Evolutionary conservation across 2,888 invertebrate genomes (phyloP).

Genomic region (Hoplodrina ambigua): DNA sequence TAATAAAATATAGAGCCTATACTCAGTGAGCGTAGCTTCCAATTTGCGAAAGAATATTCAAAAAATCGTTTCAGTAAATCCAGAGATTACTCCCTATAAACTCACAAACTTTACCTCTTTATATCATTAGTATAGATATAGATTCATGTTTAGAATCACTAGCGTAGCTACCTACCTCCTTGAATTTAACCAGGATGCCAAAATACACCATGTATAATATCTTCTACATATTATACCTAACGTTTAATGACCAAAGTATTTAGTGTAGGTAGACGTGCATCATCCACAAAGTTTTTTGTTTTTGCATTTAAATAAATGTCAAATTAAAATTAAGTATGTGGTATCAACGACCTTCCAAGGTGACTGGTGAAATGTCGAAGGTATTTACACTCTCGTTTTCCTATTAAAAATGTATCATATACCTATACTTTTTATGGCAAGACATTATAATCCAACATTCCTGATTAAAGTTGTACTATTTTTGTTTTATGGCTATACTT

Average conservation of each 20-base stretch:
- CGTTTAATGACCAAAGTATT: constrained; percentile 7
- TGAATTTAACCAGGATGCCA: no score
- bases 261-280: background rate
- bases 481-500: constrained; percentile 7
- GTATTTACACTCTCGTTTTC: constrained; percentile 34
- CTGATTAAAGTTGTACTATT: constrained; percentile 7
- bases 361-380: constrained; percentile 31
- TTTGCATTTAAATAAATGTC: constrained; percentile 29
- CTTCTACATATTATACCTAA: background rate
- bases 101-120: no score
- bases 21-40: no score
- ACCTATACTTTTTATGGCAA: constrained; percentile 21
- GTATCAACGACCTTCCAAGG: constrained; percentile 46
- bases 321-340: constrained; percentile 6
- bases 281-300: constrained; percentile 7
- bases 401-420: constrained; percentile 14
- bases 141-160: no score
- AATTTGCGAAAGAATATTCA: no score
- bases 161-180: no score
- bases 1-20: no score
- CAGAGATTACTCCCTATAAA: no score
- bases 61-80: no score
- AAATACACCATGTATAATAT: no score
- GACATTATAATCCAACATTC: background rate
- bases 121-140: no score